Evolutionary conservation across 2,113 vertebrate genomes (phyloP).

Genomic region (Mesoclemmys tuberculata): DNA sequence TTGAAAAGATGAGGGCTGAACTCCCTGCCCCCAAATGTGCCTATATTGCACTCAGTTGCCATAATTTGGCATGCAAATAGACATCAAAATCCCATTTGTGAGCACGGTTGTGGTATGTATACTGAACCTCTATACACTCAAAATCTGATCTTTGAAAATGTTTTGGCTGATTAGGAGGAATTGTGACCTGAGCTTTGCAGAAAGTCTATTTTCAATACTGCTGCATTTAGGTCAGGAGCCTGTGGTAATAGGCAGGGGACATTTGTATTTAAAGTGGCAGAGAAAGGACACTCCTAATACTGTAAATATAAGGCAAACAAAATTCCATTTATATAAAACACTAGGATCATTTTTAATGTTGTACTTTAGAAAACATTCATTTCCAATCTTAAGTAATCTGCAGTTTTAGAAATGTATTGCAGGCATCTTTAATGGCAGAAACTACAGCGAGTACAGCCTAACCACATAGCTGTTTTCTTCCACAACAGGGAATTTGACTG

Average conservation of each 20-base stretch:
- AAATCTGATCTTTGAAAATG: not conserved
- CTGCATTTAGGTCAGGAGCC: not conserved
- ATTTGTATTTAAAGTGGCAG: not conserved
- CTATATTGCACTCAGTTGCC: not conserved
- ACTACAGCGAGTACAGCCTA: fast-evolving
- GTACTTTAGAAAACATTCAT: not conserved
- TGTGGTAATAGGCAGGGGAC: not conserved
- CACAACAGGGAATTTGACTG: not conserved
- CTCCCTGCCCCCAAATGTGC: not conserved
- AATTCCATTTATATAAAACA: not conserved
- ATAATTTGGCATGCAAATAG: not conserved
- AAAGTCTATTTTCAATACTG: not conserved
- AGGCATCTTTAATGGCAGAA: not conserved
- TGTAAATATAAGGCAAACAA: not conserved
- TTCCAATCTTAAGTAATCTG: not conserved
- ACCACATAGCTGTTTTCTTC: not conserved
- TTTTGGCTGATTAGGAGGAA: not conserved
- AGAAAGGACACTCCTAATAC: not conserved
- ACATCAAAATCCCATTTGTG: not conserved
- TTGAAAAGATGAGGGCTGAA: not conserved
- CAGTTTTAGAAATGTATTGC: not conserved
- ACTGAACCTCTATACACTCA: not conserved
- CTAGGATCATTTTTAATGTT: not conserved
- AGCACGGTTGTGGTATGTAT: not conserved
- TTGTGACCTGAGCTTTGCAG: not conserved